These are phyloP conservation scores for Oreotrochilus melanogaster DNA, from an alignment of 2,113 vertebrate species.

Conservation along the genomic window DNA sequence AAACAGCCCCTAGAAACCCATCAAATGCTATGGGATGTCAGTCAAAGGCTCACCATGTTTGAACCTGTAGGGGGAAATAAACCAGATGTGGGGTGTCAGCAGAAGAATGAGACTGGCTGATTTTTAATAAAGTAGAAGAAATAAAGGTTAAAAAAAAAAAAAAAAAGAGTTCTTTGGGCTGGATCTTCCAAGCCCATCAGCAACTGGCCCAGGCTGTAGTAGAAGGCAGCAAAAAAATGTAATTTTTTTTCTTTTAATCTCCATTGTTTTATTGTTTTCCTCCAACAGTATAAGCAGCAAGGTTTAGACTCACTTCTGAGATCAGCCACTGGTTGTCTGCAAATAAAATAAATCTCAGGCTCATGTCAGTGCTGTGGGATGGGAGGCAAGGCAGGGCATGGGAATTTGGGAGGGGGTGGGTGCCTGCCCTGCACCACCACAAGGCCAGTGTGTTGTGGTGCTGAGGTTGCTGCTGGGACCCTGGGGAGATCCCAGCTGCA, in stretches of 20 bases:
- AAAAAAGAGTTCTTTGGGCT: neutral
- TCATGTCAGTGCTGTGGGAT: neutral
- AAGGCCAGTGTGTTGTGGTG: rapidly evolving
- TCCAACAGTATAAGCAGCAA: neutral
- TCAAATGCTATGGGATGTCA: neutral
- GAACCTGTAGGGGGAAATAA: neutral
- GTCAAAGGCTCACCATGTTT: neutral
- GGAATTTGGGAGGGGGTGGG: neutral
- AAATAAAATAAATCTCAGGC: neutral
- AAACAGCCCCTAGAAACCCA: neutral
- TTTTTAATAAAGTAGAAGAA: neutral
- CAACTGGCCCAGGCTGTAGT: neutral
- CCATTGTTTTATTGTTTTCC: neutral
- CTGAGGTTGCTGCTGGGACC: neutral
- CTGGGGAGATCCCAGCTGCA: neutral
- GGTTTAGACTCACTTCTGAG: neutral
- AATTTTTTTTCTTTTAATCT: neutral
- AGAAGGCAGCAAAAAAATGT: neutral
- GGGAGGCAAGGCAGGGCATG: neutral
- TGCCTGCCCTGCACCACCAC: neutral
- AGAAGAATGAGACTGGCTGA: neutral
- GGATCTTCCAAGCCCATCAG: neutral
- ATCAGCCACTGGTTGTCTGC: neutral
- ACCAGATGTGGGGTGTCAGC: neutral
- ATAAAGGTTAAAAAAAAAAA: too few species aligned